Conservation (phyloP, 2,888 invertebrate species). For the Mythimna vitellina region DNA sequence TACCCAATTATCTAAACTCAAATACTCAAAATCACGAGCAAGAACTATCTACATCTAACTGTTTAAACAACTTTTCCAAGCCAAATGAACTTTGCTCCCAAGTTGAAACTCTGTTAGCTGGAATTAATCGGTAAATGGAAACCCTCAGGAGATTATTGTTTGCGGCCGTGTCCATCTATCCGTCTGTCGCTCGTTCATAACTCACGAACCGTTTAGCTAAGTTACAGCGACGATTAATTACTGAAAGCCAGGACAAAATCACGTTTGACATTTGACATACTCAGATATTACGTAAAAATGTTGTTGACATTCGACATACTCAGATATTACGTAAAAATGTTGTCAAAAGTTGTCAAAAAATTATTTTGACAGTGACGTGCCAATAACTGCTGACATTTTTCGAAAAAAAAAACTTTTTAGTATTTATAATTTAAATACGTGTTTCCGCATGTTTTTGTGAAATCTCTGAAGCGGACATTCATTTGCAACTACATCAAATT, state of each 20-base stretch:
- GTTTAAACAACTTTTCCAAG: slow-evolving; percentile 25
- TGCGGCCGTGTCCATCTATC: slow-evolving; percentile 48
- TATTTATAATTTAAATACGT: too few relatives aligned
- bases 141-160: slow-evolving; percentile 59
- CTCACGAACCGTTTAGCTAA: slow-evolving; percentile 58
- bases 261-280: slow-evolving; percentile 46
- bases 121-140: slow-evolving; percentile 59
- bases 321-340: slow-evolving; percentile 37
- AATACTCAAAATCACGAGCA: neutral
- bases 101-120: slow-evolving; percentile 23
- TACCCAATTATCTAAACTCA: slow-evolving; percentile 8
- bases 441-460: too few relatives aligned
- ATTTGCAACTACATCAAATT: too few relatives aligned
- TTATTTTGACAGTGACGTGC: neutral
- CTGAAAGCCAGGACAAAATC: slow-evolving; percentile 53
- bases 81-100: slow-evolving; percentile 22
- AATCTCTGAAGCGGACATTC: too few relatives aligned
- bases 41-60: slow-evolving; percentile 14
- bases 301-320: slow-evolving; percentile 47
- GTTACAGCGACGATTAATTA: slow-evolving; percentile 60
- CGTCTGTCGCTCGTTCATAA: slow-evolving; percentile 61
- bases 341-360: neutral
- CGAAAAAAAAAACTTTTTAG: too few relatives aligned
- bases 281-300: slow-evolving; percentile 37
- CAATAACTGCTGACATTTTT: too few relatives aligned